phyloP scores from a whole-genome alignment of 2,888 invertebrate species.

The Aphodius granarius region DNA sequence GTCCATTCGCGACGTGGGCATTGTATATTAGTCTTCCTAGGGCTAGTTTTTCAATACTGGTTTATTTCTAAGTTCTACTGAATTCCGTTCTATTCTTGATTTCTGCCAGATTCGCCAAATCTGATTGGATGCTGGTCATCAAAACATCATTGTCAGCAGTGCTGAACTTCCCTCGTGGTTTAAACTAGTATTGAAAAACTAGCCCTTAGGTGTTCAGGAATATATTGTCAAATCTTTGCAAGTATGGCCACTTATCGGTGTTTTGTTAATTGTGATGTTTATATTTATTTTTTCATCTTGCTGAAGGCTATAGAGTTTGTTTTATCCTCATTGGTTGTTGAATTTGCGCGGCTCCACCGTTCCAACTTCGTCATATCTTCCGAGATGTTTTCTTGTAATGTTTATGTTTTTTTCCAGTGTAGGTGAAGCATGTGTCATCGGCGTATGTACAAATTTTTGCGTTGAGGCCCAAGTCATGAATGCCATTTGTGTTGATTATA shows the following conservation, averaged over 20 bases:
- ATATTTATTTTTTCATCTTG: neutral
- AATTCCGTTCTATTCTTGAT: no score
- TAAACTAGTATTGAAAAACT: no score
- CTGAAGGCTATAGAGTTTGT: neutral
- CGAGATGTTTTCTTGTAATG: neutral
- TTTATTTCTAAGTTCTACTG: no score
- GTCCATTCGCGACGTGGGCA: neutral
- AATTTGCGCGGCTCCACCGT: neutral
- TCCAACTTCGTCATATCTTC: slow-evolving; percentile 1
- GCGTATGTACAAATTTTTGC: neutral
- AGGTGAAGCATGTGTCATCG: neutral
- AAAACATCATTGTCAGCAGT: no score
- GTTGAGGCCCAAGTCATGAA: neutral
- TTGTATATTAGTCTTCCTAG: neutral
- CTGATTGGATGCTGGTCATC: no score
- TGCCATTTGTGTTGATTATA: slow-evolving; percentile 7
- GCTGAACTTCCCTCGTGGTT: no score
- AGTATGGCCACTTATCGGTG: neutral
- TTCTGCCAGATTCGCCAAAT: no score
- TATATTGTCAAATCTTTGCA: neutral
- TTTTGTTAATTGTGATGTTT: neutral
- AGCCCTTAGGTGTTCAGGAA: neutral
- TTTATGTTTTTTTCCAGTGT: neutral
- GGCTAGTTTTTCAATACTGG: no score
- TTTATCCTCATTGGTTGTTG: slow-evolving; percentile 2